phyloP scores from a whole-genome alignment of 2,888 invertebrate species.

The Himalopsyche kuldschensis region DNA sequence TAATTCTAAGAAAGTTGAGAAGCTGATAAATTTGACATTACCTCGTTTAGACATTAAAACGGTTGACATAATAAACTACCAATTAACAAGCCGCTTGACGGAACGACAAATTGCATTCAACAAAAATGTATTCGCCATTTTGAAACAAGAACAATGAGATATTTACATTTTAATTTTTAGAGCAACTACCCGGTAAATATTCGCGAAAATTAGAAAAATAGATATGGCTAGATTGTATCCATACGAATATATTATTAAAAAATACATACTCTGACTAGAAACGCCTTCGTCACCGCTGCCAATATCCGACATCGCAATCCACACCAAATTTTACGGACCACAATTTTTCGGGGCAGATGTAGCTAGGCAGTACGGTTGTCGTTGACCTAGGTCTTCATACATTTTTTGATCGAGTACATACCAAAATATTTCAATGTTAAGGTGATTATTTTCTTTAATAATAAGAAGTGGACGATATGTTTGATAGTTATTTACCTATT shows the following conservation, averaged over 20 bases:
- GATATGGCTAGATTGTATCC: conserved; percentile 44
- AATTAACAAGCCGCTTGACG: conserved; percentile 35
- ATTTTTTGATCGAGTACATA: conserved; percentile 7
- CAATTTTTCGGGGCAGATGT: conserved; percentile 34
- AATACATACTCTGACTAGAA: conserved; percentile 76
- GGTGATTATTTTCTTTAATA: background rate
- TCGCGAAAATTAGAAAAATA: conserved; percentile 45
- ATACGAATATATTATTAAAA: conserved; percentile 47
- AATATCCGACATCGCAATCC: conserved; percentile 74
- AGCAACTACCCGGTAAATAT: conserved; percentile 46
- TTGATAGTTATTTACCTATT: background rate
- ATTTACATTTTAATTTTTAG: conserved; percentile 54
- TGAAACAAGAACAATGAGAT: conserved; percentile 61
- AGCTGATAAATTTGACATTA: conserved; percentile 6
- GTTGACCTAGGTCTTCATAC: conserved; percentile 30
- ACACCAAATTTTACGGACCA: conserved; percentile 58
- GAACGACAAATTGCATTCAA: conserved; percentile 40
- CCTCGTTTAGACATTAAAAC: conserved; percentile 5
- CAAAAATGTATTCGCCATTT: conserved; percentile 57
- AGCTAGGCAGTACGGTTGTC: conserved; percentile 27
- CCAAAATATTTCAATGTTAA: conserved; percentile 1
- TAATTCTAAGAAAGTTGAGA: background rate
- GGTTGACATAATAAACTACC: conserved; percentile 7
- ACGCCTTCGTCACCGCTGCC: conserved; percentile 79
- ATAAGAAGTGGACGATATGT: background rate